Conservation (phyloP, 2,888 invertebrate species). For the Ptilodon capucinus region DNA sequence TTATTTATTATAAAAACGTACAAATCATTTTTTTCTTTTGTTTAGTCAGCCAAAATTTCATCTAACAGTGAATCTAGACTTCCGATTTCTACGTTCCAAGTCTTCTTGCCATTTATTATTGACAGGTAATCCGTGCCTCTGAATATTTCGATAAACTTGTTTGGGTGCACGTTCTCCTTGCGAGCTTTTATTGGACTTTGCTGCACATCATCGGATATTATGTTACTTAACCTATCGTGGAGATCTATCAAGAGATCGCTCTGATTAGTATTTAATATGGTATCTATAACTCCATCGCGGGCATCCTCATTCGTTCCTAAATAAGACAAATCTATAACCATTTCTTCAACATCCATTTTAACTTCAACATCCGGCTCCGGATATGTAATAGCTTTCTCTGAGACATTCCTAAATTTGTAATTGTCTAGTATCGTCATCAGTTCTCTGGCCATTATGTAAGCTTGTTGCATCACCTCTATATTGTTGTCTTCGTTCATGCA, state of each 20-base stretch:
- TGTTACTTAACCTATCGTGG: slow-evolving; percentile 55
- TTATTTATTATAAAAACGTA: background rate
- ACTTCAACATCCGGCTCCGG: slow-evolving; percentile 3
- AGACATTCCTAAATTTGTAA: slow-evolving; percentile 59
- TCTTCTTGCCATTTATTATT: slow-evolving; percentile 77
- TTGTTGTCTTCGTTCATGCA: slow-evolving; percentile 85
- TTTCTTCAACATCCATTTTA: slow-evolving; percentile 9
- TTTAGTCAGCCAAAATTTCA: slow-evolving; percentile 27
- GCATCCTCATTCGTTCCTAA: background rate
- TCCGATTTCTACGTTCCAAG: slow-evolving; percentile 82
- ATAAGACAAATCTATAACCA: slow-evolving; percentile 13
- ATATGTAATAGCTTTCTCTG: slow-evolving; percentile 8
- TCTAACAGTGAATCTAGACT: slow-evolving; percentile 57
- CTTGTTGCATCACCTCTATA: slow-evolving; percentile 84
- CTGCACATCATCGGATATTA: slow-evolving; percentile 13
- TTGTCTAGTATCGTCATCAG: slow-evolving; percentile 73
- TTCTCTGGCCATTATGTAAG: slow-evolving; percentile 74
- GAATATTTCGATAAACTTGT: slow-evolving; percentile 44
- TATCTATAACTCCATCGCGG: slow-evolving; percentile 71
- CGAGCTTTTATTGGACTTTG: slow-evolving; percentile 10
- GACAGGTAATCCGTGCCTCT: slow-evolving; percentile 73
- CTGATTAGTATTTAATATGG: slow-evolving; percentile 80
- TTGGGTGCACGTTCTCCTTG: slow-evolving; percentile 28
- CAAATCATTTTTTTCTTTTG: background rate
- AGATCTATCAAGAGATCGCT: slow-evolving; percentile 78